phyloP scores from a whole-genome alignment of 1,140 invertebrate genomes.

The Procambarus virginalis region DNA sequence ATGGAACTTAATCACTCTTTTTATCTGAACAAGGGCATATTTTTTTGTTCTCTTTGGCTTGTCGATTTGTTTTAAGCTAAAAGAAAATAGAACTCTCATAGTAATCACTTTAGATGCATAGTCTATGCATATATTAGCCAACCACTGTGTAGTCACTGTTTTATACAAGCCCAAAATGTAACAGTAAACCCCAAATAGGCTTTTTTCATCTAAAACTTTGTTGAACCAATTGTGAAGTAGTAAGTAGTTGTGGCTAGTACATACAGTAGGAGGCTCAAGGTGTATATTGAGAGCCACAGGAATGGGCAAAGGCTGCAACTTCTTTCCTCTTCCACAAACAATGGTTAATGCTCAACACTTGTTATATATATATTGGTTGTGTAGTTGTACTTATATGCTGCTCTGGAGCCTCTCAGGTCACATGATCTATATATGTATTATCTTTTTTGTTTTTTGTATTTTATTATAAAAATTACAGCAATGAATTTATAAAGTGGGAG shows the following conservation, averaged over 20 bases:
- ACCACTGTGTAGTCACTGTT: constrained; percentile 62
- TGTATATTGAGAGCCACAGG: neutral
- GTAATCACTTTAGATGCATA: constrained; percentile 44
- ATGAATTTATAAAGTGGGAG: neutral
- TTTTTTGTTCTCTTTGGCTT: constrained; percentile 52
- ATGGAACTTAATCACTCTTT: constrained; percentile 21
- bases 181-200: constrained; percentile 22
- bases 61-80: constrained; percentile 39
- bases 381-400: constrained; percentile 58
- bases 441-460: constrained; percentile 2
- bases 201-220: constrained; percentile 51
- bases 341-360: constrained; percentile 60
- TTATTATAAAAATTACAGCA: constrained; percentile 25
- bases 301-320: neutral
- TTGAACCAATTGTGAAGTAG: constrained; percentile 46
- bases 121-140: constrained; percentile 63
- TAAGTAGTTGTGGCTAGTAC: neutral
- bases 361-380: constrained; percentile 64
- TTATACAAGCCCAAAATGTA: constrained; percentile 40
- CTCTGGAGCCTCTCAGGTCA: constrained; percentile 40
- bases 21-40: constrained; percentile 21
- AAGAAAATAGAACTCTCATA: constrained; percentile 44
- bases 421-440: constrained; percentile 37
- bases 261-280: neutral
- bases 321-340: constrained; percentile 28